A percentile compares a stretch with the other conserved stretches of the same genome.
Conservation (phyloP, 2,113 vertebrate genomes). For the Phrynosoma platyrhinos region DNA sequence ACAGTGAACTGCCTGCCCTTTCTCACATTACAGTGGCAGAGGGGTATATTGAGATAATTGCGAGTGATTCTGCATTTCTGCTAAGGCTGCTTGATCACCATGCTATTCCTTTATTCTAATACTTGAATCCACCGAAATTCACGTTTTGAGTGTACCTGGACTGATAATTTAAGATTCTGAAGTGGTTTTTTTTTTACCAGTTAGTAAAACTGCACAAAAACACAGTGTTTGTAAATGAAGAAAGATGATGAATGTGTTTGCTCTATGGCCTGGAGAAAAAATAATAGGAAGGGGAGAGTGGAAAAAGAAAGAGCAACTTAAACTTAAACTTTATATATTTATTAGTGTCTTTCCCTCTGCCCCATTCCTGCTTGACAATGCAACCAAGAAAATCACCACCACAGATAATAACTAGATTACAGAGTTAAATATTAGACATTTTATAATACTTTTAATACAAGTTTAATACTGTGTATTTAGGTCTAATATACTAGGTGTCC, state of each 20-base stretch:
- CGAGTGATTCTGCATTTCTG: no score
- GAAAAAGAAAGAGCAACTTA: background rate
- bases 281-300: no score
- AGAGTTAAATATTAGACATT: slow-evolving; percentile 8
- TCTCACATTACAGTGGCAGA: no score
- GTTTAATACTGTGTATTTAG: background rate
- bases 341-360: background rate
- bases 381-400: background rate
- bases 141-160: no score
- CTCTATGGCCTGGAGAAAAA: background rate
- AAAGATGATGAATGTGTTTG: background rate
- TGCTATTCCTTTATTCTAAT: no score
- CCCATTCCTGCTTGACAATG: background rate
- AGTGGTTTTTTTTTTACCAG: background rate
- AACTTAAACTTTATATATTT: background rate
- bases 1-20: no score
- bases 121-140: no score
- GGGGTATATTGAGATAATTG: no score
- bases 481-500: background rate
- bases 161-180: background rate
- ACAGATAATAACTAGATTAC: slow-evolving; percentile 1
- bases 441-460: background rate
- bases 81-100: no score
- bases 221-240: background rate
- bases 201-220: background rate